Percentiles rank a stretch among this genome's conserved stretches.
phyloP scores from a whole-genome alignment of 2,113 vertebrate genomes.

The Vombatus ursinus region DNA sequence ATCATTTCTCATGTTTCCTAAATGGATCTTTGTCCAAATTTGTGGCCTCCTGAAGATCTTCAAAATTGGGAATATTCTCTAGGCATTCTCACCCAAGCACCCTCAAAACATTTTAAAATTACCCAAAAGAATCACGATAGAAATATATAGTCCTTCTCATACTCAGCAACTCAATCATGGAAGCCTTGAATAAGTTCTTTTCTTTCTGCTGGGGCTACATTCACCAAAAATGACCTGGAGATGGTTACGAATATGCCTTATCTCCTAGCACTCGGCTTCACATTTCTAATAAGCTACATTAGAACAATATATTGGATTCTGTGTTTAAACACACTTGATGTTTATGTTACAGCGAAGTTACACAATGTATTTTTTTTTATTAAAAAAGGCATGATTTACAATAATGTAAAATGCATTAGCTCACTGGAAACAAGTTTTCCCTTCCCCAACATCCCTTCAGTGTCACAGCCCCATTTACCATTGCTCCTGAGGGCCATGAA shows the following conservation, averaged over 20 bases:
- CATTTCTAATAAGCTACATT: background rate
- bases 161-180: background rate
- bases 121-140: background rate
- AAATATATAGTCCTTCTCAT: background rate
- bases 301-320: background rate
- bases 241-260: background rate
- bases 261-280: background rate
- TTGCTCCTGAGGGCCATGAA: background rate
- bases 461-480: background rate
- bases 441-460: background rate
- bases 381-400: conserved; percentile 37
- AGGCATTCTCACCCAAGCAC: background rate
- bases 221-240: background rate
- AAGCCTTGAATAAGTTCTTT: background rate
- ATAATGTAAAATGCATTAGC: conserved; percentile 32
- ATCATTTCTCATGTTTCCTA: background rate
- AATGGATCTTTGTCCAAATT: background rate
- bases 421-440: background rate
- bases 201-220: background rate
- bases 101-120: background rate
- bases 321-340: background rate
- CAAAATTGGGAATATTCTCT: background rate
- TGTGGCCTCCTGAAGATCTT: background rate
- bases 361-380: background rate
- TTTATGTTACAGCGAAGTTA: background rate